These are phyloP conservation scores for Aphrophora alni DNA, from an alignment of 2,888 invertebrate genomes.

Conservation along the genomic window DNA sequence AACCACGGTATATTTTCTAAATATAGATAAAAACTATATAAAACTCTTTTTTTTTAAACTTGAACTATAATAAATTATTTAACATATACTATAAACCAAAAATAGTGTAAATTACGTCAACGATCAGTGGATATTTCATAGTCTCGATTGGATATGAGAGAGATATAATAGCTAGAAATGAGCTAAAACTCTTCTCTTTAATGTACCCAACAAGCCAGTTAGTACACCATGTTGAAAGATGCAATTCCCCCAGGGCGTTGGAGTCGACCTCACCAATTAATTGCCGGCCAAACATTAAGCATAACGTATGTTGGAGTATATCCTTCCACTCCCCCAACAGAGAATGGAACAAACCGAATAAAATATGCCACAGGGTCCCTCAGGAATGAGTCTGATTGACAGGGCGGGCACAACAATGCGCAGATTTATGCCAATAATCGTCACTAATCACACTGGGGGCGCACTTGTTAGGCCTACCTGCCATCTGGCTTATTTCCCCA, in stretches of 20 bases:
- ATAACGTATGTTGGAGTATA: neutral
- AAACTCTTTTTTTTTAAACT: too few relatives aligned
- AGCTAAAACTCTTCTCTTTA: too few relatives aligned
- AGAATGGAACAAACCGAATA: slow-evolving; percentile 1
- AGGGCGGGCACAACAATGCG: neutral
- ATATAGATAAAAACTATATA: too few relatives aligned
- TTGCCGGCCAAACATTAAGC: slow-evolving; percentile 2
- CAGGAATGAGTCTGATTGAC: neutral
- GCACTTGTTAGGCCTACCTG: slow-evolving; percentile 1
- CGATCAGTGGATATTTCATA: too few relatives aligned
- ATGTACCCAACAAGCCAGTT: too few relatives aligned
- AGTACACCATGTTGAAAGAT: neutral
- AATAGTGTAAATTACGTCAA: too few relatives aligned
- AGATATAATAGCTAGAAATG: too few relatives aligned
- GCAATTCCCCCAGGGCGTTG: too few relatives aligned
- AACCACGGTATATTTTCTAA: too few relatives aligned
- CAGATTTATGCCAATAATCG: slow-evolving; percentile 9
- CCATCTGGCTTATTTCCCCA: neutral
- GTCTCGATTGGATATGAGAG: too few relatives aligned
- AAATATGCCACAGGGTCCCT: slow-evolving; percentile 9
- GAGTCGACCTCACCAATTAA: neutral
- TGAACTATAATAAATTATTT: too few relatives aligned
- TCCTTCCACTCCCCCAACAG: neutral
- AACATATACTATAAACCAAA: too few relatives aligned
- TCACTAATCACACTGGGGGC: neutral